Percentiles rank a stretch among this genome's conserved stretches.
phyloP scores from a whole-genome alignment of 2,888 invertebrate species.

The Platynereis dumerilii region DNA sequence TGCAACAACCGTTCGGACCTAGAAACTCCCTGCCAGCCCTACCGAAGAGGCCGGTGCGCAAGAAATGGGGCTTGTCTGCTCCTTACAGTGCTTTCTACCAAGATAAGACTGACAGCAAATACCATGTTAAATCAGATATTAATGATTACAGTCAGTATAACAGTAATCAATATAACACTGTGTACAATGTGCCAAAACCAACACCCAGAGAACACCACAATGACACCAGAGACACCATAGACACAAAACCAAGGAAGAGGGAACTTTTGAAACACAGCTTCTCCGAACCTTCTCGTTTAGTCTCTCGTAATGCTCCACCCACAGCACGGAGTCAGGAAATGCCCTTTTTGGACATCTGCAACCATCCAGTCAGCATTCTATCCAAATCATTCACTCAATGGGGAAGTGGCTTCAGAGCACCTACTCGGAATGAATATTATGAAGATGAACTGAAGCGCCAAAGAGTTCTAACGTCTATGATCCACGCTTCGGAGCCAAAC shows the following conservation, averaged over 20 bases:
- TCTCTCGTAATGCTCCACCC: no score
- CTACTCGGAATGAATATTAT: neutral
- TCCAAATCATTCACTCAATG: neutral
- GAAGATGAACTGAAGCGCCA: slow-evolving; percentile 7
- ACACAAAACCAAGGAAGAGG: no score
- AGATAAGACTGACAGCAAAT: neutral
- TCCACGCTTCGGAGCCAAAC: neutral
- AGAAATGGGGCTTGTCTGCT: slow-evolving; percentile 7
- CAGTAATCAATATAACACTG: no score
- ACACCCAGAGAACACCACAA: no score
- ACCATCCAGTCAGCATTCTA: neutral
- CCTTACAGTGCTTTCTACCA: neutral
- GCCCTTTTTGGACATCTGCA: no score
- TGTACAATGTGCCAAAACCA: no score
- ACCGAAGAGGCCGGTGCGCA: slow-evolving; percentile 7
- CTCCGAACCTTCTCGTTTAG: no score
- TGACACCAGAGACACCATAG: no score
- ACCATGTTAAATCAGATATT: no score
- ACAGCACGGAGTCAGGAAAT: no score
- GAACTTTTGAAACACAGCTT: no score
- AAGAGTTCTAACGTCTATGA: neutral
- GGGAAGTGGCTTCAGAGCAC: slow-evolving; percentile 3
- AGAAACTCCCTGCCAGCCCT: slow-evolving; percentile 2
- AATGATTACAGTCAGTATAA: no score
- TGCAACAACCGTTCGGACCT: neutral